Evolutionary conservation across 92 coral and sea anemone species (phyloP).

Genomic region (Parazoanthus swiftii): DNA sequence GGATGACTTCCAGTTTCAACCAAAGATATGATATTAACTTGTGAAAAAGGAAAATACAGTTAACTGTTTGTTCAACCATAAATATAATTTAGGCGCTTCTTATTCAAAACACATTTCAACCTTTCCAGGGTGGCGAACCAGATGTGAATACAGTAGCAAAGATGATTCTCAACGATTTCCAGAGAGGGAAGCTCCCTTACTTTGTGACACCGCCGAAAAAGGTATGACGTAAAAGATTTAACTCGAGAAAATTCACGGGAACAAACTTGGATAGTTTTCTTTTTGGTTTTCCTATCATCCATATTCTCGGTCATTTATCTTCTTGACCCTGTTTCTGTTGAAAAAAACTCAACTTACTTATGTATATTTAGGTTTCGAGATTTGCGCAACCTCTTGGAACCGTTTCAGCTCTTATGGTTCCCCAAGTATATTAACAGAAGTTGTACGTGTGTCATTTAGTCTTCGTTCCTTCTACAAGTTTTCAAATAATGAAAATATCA

Average conservation of each 20-base stretch:
- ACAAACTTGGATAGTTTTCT: too few relatives aligned
- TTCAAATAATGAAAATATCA: background rate
- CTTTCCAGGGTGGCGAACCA: slow-evolving; percentile 89
- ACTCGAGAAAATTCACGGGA: too few relatives aligned
- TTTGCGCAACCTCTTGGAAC: background rate
- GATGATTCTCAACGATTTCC: slow-evolving; percentile 97
- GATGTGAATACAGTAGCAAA: slow-evolving; percentile 95
- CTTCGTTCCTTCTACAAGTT: background rate
- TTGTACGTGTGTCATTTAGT: too few relatives aligned
- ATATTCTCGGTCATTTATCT: background rate
- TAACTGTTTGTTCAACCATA: too few relatives aligned
- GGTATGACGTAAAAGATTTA: slow-evolving; percentile 51
- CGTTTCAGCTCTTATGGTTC: background rate
- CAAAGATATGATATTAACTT: too few relatives aligned
- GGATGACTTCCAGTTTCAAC: too few relatives aligned
- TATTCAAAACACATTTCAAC: background rate
- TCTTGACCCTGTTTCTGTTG: background rate
- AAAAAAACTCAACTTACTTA: background rate
- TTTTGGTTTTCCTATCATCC: background rate
- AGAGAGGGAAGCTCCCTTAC: slow-evolving; percentile 95
- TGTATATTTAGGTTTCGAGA: background rate
- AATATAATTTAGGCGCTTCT: background rate
- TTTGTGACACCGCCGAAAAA: slow-evolving; percentile 89
- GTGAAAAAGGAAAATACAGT: background rate
- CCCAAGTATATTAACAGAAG: background rate